Evolutionary conservation across 2,888 invertebrate genomes (phyloP).

Genomic region (Rhagophthalmus giganteus): DNA sequence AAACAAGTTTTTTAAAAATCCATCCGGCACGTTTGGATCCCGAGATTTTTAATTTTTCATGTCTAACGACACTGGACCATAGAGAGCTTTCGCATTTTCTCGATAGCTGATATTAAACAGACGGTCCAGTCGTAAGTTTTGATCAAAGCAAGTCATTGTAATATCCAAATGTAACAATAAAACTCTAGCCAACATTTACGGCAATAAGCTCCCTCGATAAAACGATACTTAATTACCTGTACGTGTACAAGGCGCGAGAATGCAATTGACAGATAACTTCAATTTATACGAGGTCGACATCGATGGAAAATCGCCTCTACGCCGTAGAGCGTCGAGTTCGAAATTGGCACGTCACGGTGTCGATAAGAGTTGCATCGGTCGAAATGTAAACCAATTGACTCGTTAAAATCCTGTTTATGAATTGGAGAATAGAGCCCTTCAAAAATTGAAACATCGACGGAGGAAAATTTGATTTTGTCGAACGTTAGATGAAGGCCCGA

Average conservation of each 20-base stretch:
- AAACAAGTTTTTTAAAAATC: no score
- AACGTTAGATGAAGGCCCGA: not conserved
- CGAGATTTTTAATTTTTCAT: no score
- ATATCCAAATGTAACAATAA: not conserved
- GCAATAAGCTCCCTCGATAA: constrained; percentile 20
- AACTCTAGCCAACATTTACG: constrained; percentile 13
- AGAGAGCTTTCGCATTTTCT: no score
- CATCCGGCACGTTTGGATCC: no score
- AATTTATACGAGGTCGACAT: constrained; percentile 21
- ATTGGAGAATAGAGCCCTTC: constrained; percentile 46
- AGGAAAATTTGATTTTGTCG: constrained; percentile 33
- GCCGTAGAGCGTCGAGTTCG: not conserved
- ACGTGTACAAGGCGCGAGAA: constrained; percentile 29
- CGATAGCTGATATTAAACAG: not conserved
- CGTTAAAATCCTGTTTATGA: constrained; percentile 50
- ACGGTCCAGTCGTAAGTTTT: not conserved
- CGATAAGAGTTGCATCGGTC: constrained; percentile 33
- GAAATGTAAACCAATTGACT: constrained; percentile 48
- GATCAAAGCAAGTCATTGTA: not conserved
- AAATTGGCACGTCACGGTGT: constrained; percentile 8
- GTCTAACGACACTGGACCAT: no score
- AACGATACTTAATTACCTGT: constrained; percentile 34
- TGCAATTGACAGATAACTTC: constrained; percentile 37
- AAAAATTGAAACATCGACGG: constrained; percentile 50
- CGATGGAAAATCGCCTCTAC: constrained; percentile 17